These are phyloP conservation scores for Poeciliopsis prolifica DNA, from an alignment of 2,113 vertebrate species.

Conservation along the genomic window DNA sequence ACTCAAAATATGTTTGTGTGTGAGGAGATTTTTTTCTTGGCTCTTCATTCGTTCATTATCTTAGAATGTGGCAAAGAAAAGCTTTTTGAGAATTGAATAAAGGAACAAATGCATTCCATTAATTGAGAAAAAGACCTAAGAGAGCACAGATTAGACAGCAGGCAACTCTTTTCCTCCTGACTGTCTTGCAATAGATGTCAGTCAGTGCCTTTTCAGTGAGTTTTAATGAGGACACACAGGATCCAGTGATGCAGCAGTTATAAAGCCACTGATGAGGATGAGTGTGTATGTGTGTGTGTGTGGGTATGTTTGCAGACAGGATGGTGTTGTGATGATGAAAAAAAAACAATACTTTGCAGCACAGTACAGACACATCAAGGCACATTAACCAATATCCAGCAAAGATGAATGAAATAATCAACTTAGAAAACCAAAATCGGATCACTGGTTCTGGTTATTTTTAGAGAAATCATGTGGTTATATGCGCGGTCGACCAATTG, in stretches of 20 bases:
- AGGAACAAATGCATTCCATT: background rate
- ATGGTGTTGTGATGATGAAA: conserved; percentile 31
- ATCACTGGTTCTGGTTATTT: background rate
- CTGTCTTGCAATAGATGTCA: conserved; percentile 29
- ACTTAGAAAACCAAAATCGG: background rate
- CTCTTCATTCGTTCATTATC: background rate
- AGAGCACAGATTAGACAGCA: background rate
- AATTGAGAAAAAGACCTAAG: background rate
- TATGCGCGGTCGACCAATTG: too few relatives aligned
- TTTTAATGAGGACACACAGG: conserved; percentile 55
- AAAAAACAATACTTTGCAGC: conserved; percentile 37
- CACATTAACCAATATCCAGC: background rate
- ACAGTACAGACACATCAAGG: conserved; percentile 36
- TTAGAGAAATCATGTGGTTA: too few relatives aligned
- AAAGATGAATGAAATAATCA: background rate
- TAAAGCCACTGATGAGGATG: conserved; percentile 33
- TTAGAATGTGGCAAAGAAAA: background rate
- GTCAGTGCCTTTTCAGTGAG: conserved; percentile 21
- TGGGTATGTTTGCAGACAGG: conserved; percentile 3
- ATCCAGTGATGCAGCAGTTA: conserved; percentile 52
- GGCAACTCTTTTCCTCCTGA: conserved; percentile 19
- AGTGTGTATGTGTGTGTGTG: too few relatives aligned
- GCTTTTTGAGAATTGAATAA: background rate
- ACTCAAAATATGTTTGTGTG: background rate
- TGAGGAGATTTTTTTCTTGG: background rate